Base-by-base conservation (phyloP, 1,140 invertebrate genomes). In the Lepidurus arcticus region DNA sequence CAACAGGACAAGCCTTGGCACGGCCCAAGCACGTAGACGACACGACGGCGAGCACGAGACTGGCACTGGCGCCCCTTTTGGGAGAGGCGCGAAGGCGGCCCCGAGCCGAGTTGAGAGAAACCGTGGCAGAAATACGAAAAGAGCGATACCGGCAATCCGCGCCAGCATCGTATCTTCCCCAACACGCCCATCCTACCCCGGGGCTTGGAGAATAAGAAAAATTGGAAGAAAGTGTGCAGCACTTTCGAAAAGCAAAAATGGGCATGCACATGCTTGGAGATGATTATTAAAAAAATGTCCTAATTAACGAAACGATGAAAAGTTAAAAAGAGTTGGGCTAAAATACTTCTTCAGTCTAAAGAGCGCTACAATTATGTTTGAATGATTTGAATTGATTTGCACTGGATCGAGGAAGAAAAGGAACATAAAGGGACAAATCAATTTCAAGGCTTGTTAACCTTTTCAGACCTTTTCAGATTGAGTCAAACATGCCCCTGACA, bases 11-110 rank as follows among this genome's bases (percentile, higher is more conserved):
- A 65, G 53, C 53, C 8, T 21, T 65, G 53, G 53, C 53, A 65
- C 53, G 53, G 53, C 53, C 53, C 53, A 65, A 65, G 53, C 53
- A 65, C 53, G 53, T 65, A 65, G 53, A 65, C 53, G 53, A 65
- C 53, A 65, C 53, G 53, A 65, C 53, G 53, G 53, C 53, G 53
- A 65, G 53, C 53, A 65, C 53, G 53, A 65, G 53, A 65, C 53
- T 65, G 53, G 53, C 53, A 65, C 53, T 65, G 53, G 53, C 53
- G 53, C 53, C 53, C 53, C 53, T 65, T 65, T 21, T 65, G 53
- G 53, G 34, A 65, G 13, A 21, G 53, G 21, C 53, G 53, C 53
- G n/a, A 65, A 65, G 53, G 53, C 53, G 53, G 21, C 53, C 53
- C 21, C 53, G 21, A 65, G 53, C 53, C 53, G 53, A 65, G 53